A percentile compares a stretch with the other conserved stretches of the same genome.
Evolutionary conservation across 2,888 invertebrate species (phyloP).

Genomic region (Lobophora halterata): DNA sequence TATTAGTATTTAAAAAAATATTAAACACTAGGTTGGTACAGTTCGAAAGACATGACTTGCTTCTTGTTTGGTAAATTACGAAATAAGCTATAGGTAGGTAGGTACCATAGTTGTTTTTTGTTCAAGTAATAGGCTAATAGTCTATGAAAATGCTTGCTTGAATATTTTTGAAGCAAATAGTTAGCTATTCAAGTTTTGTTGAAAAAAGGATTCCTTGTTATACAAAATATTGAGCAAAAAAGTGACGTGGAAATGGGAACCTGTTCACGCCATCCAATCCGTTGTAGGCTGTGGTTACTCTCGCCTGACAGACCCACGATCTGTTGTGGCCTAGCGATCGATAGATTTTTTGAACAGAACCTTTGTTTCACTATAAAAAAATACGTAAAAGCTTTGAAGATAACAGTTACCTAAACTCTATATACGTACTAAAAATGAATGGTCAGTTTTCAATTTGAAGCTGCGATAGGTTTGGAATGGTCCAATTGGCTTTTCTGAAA

Average conservation of each 20-base stretch:
- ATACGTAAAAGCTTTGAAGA: constrained; percentile 43
- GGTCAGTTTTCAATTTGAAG: constrained; percentile 15
- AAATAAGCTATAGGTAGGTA: too few species aligned
- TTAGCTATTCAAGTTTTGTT: too few species aligned
- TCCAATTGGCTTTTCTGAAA: too few species aligned
- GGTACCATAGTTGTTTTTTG: too few species aligned
- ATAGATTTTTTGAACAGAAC: constrained; percentile 62
- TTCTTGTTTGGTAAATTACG: too few species aligned
- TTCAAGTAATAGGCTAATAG: too few species aligned
- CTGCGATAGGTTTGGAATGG: constrained; percentile 1
- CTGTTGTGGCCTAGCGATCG: constrained; percentile 56
- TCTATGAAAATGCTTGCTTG: too few species aligned
- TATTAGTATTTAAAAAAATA: constrained; percentile 27
- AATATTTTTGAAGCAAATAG: too few species aligned
- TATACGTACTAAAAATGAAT: constrained; percentile 28
- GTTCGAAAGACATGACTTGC: constrained; percentile 32
- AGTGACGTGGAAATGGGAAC: constrained; percentile 39
- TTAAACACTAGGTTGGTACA: constrained; percentile 25
- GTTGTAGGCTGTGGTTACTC: constrained; percentile 63
- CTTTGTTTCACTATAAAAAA: constrained; percentile 57
- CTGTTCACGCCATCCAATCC: constrained; percentile 43
- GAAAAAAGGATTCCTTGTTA: constrained; percentile 34
- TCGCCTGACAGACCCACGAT: constrained; percentile 64
- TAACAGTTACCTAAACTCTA: constrained; percentile 38
- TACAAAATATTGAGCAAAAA: too few species aligned